These are phyloP conservation scores for Siniperca scherzeri DNA, from an alignment of 2,797 vertebrate genomes.

Conservation along the genomic window DNA sequence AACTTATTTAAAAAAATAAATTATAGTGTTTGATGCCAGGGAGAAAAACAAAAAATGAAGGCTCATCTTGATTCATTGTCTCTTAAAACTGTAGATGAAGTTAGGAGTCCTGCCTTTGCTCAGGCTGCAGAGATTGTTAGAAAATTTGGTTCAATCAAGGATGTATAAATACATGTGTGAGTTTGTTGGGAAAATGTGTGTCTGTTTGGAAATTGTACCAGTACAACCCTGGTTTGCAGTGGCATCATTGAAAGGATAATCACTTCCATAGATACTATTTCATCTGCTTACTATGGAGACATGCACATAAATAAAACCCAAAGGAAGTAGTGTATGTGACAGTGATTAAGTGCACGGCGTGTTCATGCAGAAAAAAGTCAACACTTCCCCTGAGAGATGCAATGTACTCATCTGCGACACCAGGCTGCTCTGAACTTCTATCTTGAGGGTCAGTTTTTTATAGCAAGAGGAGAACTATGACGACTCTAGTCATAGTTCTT, in stretches of 20 bases:
- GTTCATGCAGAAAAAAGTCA: slow-evolving; percentile 38
- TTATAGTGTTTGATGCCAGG: background rate
- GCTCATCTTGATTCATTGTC: background rate
- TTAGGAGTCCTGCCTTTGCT: background rate
- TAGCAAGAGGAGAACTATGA: slow-evolving; percentile 11
- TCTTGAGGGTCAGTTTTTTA: slow-evolving; percentile 9
- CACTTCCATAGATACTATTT: background rate
- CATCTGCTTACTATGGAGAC: background rate
- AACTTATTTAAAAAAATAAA: no score
- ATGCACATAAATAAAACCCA: slow-evolving; percentile 19
- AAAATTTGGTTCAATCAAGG: background rate
- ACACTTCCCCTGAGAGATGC: slow-evolving; percentile 14
- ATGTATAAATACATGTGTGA: background rate
- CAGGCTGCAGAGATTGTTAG: background rate
- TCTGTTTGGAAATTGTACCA: background rate
- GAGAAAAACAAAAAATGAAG: background rate
- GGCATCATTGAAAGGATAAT: background rate
- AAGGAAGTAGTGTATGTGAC: slow-evolving; percentile 26
- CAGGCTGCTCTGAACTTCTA: slow-evolving; percentile 15
- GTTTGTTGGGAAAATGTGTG: background rate
- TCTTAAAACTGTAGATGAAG: background rate
- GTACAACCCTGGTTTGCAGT: background rate
- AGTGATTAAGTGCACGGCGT: slow-evolving; percentile 51
- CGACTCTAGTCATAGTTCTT: background rate
- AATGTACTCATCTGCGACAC: slow-evolving; percentile 25